A percentile compares a stretch with the other conserved stretches of the same genome.
Evolutionary conservation across 2,888 invertebrate species (phyloP).

Genomic region (Tinea semifulvella): DNA sequence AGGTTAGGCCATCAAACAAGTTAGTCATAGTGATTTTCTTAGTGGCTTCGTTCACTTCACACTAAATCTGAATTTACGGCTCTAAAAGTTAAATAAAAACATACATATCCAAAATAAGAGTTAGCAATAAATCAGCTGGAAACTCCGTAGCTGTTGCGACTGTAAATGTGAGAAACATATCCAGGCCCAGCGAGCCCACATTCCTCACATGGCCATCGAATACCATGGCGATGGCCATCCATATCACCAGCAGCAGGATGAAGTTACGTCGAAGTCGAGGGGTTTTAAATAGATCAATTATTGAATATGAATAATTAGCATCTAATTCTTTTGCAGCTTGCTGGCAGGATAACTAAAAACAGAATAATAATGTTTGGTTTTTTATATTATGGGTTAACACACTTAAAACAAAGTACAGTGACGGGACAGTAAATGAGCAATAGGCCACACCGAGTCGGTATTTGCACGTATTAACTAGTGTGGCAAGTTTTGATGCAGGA

Average conservation of each 20-base stretch:
- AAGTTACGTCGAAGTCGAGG: constrained; percentile 79
- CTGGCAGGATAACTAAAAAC: constrained; percentile 68
- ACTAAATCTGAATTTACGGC: not conserved
- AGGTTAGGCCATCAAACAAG: too few species aligned
- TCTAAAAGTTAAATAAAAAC: constrained; percentile 25
- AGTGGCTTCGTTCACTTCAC: not conserved
- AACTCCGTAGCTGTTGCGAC: constrained; percentile 84
- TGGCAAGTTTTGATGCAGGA: too few species aligned
- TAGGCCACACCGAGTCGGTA: too few species aligned
- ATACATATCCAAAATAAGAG: constrained; percentile 72
- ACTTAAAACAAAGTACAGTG: too few species aligned
- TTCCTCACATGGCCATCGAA: constrained; percentile 91
- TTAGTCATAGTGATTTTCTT: too few species aligned
- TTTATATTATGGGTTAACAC: too few species aligned
- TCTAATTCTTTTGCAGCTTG: constrained; percentile 75
- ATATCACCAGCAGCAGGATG: constrained; percentile 78
- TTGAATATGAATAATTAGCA: constrained; percentile 76
- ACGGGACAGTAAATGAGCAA: too few species aligned
- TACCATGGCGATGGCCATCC: constrained; percentile 86
- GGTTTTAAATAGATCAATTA: constrained; percentile 79
- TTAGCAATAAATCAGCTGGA: constrained; percentile 82
- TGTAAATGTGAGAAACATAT: constrained; percentile 85
- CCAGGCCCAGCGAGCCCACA: constrained; percentile 81
- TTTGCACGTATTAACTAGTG: too few species aligned
- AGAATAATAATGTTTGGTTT: too few species aligned